Evolutionary conservation across 2,888 invertebrate genomes (phyloP).

Genomic region (Pomacea canaliculata): DNA sequence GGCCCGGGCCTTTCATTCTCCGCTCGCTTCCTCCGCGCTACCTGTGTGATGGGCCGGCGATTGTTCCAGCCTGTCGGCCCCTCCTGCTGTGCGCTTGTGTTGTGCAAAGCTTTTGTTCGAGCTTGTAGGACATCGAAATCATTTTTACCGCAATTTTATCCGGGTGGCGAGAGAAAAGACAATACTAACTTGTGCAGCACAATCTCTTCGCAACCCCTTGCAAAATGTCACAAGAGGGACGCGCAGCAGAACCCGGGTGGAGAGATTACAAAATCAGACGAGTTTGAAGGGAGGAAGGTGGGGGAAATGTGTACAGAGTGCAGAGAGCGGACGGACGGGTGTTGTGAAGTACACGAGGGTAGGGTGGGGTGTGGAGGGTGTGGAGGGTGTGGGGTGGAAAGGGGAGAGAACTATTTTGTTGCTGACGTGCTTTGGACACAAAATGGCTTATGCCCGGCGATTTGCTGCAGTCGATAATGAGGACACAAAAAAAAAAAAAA

Average conservation of each 20-base stretch:
- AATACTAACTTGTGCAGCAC: background rate
- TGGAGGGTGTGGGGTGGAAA: background rate
- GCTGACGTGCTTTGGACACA: too few relatives aligned
- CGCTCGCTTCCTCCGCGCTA: too few relatives aligned
- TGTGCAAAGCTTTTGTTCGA: background rate
- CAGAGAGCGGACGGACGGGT: too few relatives aligned
- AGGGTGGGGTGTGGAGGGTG: too few relatives aligned
- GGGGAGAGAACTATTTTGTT: background rate
- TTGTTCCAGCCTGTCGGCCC: slow-evolving; percentile 2
- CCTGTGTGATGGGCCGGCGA: background rate
- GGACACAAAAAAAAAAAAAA: background rate
- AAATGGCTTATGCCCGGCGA: background rate
- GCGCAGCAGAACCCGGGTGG: too few relatives aligned
- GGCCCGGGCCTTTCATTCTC: too few relatives aligned
- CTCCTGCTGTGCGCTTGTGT: slow-evolving; percentile 1
- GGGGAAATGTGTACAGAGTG: too few relatives aligned
- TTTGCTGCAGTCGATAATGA: background rate
- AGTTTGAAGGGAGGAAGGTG: too few relatives aligned
- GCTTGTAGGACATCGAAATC: slow-evolving; percentile 3
- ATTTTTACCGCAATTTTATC: slow-evolving; percentile 5
- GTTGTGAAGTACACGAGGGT: too few relatives aligned
- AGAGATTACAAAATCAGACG: too few relatives aligned
- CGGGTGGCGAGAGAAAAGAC: background rate
- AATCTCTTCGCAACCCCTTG: too few relatives aligned
- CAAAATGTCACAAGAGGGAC: too few relatives aligned